A percentile compares a stretch with the other conserved stretches of the same genome.
phyloP scores from a whole-genome alignment of 2,888 invertebrate genomes.

The Noctua pronuba region DNA sequence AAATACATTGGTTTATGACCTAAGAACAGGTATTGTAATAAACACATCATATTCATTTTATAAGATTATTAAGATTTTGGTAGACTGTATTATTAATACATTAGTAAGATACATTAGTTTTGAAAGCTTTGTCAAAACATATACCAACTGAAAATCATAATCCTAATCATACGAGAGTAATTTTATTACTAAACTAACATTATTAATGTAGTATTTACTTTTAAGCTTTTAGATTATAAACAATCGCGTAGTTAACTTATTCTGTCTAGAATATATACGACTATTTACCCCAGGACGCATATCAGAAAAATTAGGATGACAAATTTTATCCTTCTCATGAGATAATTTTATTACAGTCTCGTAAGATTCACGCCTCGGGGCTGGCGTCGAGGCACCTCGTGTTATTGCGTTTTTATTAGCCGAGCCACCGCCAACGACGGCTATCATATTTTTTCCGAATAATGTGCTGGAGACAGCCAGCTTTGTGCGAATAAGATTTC shows the following conservation, averaged over 20 bases:
- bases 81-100: conserved; percentile 3
- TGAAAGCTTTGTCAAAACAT: conserved; percentile 10
- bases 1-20: conserved; percentile 67
- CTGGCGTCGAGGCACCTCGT: conserved; percentile 74
- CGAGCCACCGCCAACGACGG: conserved; percentile 74
- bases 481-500: conserved; percentile 77
- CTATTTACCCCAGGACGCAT: conserved; percentile 56
- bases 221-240: conserved; percentile 18
- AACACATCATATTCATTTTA: conserved; percentile 21
- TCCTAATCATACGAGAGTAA: conserved; percentile 18
- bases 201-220: conserved; percentile 10
- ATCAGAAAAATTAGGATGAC: conserved; percentile 80
- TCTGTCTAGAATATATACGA: conserved; percentile 37
- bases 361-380: conserved; percentile 83
- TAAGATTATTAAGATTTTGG: background rate
- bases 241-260: conserved; percentile 12
- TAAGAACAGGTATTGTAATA: conserved; percentile 49
- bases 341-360: conserved; percentile 86
- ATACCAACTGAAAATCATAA: conserved; percentile 9
- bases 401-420: conserved; percentile 88
- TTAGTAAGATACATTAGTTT: conserved; percentile 14
- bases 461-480: conserved; percentile 77
- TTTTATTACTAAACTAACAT: background rate
- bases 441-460: conserved; percentile 83
- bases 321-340: conserved; percentile 83